These are phyloP conservation scores for Uria aalge DNA, from an alignment of 2,113 vertebrate species.

Conservation along the genomic window DNA sequence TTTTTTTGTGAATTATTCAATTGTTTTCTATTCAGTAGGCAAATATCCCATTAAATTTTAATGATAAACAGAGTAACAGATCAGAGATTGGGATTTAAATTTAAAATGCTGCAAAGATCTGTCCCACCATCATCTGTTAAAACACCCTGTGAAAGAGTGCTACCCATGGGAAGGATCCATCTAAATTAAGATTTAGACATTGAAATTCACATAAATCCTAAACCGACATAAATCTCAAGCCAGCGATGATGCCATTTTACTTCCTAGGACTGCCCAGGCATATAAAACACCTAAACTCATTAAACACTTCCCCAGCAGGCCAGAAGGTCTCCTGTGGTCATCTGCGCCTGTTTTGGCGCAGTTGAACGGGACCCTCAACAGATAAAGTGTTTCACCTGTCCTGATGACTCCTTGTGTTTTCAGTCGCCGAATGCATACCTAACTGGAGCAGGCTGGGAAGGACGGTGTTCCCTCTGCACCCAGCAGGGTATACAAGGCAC, in stretches of 20 bases:
- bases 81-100: background rate
- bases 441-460: background rate
- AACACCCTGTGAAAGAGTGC: background rate
- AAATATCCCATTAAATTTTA: background rate
- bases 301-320: background rate
- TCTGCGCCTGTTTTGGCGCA: background rate
- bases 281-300: background rate
- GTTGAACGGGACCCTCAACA: background rate
- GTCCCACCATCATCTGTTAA: background rate
- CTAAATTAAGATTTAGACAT: background rate
- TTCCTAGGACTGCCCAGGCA: background rate
- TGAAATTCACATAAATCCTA: background rate
- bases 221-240: background rate
- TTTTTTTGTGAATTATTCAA: background rate
- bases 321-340: background rate
- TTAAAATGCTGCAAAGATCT: background rate
- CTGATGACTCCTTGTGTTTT: background rate
- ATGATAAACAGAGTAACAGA: background rate
- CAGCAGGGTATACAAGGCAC: background rate
- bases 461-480: accelerated
- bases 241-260: background rate
- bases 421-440: background rate
- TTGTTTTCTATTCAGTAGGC: background rate
- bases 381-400: background rate
- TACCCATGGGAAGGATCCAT: background rate